Evolutionary conservation across 1,140 invertebrate genomes (phyloP).

Genomic region (Tetranychus urticae): DNA sequence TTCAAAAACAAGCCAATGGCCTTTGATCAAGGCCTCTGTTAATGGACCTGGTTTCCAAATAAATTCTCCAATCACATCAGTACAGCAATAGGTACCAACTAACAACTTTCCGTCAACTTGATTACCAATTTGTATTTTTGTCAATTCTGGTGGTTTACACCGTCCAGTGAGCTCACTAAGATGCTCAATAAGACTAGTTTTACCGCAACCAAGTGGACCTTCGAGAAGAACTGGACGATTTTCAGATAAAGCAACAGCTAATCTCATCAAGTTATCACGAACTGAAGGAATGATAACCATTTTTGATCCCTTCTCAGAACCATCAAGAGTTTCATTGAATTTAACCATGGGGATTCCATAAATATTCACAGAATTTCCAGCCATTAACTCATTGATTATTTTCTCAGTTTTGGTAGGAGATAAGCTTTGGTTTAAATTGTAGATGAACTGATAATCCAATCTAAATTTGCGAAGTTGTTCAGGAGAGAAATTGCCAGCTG

Average conservation of each 20-base stretch:
- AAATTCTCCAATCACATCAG: slow-evolving; percentile 89
- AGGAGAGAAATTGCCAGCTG: neutral
- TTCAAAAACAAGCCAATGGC: slow-evolving; percentile 80
- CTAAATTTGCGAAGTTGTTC: neutral
- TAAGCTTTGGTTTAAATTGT: neutral
- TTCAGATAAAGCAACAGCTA: slow-evolving; percentile 29
- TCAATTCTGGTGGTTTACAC: slow-evolving; percentile 21
- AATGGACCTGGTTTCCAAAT: slow-evolving; percentile 78
- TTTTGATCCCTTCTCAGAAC: neutral
- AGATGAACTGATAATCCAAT: slow-evolving; percentile 1
- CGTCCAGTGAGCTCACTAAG: slow-evolving; percentile 52
- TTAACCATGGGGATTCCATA: neutral
- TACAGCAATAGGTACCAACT: slow-evolving; percentile 79
- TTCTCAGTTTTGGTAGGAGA: neutral
- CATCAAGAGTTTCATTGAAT: neutral
- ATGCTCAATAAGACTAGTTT: slow-evolving; percentile 71
- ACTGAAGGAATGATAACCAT: slow-evolving; percentile 17
- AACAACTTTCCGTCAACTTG: slow-evolving; percentile 92
- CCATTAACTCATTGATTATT: slow-evolving; percentile 9
- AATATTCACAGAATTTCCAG: slow-evolving; percentile 11
- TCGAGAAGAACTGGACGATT: slow-evolving; percentile 54
- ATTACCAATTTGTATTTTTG: slow-evolving; percentile 81
- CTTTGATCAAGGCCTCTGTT: slow-evolving; percentile 60
- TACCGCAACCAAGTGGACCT: slow-evolving; percentile 81
- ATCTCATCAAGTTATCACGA: slow-evolving; percentile 14